Percentiles rank a stretch among this genome's conserved stretches.
Evolutionary conservation across 1,140 invertebrate species (phyloP).

Genomic region (Drosophila orosa): DNA sequence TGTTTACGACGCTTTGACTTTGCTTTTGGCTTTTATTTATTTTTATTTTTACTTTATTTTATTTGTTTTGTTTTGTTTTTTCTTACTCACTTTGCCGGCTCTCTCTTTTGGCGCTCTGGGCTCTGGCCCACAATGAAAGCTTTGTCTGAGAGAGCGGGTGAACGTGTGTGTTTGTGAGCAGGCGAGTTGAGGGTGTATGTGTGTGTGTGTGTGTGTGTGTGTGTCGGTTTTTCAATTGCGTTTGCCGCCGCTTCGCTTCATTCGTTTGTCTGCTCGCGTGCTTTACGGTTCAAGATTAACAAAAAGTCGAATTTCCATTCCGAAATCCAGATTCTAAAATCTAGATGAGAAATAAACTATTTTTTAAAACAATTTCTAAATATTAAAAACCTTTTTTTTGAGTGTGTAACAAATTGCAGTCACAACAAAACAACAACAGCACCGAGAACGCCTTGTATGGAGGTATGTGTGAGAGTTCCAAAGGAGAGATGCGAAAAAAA

Average conservation of each 20-base stretch:
- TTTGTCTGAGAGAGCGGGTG: constrained; percentile 16
- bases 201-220: constrained; percentile 38
- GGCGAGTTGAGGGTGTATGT: constrained; percentile 19
- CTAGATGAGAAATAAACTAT: not conserved
- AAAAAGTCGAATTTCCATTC: constrained; percentile 24
- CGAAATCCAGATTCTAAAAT: constrained; percentile 3
- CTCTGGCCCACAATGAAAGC: constrained; percentile 35
- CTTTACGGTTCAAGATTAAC: constrained; percentile 71
- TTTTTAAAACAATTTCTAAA: not conserved
- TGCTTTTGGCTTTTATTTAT: constrained; percentile 56
- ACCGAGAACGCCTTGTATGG: constrained; percentile 51
- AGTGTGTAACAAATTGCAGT: constrained; percentile 8
- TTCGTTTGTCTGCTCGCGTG: constrained; percentile 78
- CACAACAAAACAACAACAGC: constrained; percentile 2
- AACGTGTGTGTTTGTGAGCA: constrained; percentile 4
- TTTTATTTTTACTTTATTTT: constrained; percentile 41
- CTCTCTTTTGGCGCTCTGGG: constrained; percentile 30
- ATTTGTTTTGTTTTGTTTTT: constrained; percentile 29
- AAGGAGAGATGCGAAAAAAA: constrained; percentile 3
- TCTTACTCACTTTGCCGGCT: constrained; percentile 50
- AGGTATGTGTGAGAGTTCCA: constrained; percentile 41
- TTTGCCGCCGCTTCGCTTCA: constrained; percentile 76
- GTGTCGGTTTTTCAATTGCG: constrained; percentile 72
- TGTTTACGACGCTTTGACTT: constrained; percentile 66
- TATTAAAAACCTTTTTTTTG: constrained; percentile 17